These are phyloP conservation scores for Falco novaeseelandiae DNA, from an alignment of 2,797 vertebrate species.

Conservation along the genomic window DNA sequence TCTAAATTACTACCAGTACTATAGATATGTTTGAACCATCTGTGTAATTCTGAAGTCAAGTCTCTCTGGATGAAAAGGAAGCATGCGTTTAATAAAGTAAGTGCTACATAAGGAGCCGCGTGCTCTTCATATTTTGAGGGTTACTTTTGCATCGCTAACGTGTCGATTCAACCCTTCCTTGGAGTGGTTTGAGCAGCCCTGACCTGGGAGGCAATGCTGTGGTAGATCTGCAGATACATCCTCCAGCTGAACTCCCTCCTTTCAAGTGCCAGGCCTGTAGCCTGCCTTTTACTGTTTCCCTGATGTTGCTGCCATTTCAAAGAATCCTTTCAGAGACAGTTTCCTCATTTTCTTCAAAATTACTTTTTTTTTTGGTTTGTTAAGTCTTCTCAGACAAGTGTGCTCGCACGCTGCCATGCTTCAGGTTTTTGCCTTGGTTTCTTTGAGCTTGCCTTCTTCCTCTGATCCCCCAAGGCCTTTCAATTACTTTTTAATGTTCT, in stretches of 20 bases:
- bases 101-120: not conserved
- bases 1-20: conserved; percentile 45
- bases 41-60: conserved; percentile 15
- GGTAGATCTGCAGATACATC: not conserved
- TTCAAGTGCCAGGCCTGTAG: not conserved
- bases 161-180: not conserved
- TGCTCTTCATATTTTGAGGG: not conserved
- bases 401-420: not conserved
- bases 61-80: conserved; percentile 8
- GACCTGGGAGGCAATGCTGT: not conserved
- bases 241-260: not conserved
- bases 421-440: conserved; percentile 25
- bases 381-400: conserved; percentile 6
- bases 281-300: not conserved
- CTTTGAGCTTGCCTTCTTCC: conserved; percentile 28
- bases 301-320: not conserved
- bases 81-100: not conserved
- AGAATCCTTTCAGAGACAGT: conserved; percentile 23
- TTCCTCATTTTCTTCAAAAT: conserved; percentile 18
- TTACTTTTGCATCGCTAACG: not conserved
- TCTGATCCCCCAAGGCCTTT: conserved; percentile 25
- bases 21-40: conserved; percentile 51
- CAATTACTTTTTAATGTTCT: conserved; percentile 51
- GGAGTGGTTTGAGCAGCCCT: not conserved
- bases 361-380: not conserved